Conservation (phyloP, 2,113 vertebrate genomes). For the Notothenia rossii region DNA sequence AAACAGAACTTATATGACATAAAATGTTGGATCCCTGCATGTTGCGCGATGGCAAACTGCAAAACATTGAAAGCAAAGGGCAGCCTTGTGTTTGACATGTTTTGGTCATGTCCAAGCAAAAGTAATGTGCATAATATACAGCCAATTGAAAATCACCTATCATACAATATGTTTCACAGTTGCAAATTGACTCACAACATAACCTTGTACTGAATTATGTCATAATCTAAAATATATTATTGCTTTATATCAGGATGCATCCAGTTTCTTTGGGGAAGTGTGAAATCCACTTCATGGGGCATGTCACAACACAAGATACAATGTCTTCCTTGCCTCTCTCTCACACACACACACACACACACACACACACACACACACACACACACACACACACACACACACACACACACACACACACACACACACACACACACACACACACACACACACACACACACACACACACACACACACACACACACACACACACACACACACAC, state of each 20-base stretch:
- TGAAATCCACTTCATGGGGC: conserved; percentile 8
- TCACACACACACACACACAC: too few relatives aligned
- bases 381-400: too few relatives aligned
- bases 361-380: not conserved
- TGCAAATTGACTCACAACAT: not conserved
- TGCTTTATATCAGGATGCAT: not conserved
- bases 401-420: too few relatives aligned
- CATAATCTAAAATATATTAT: not conserved
- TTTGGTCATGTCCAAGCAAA: not conserved
- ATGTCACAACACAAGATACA: conserved; percentile 18
- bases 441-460: not conserved
- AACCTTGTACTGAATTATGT: not conserved
- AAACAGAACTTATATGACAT: not conserved
- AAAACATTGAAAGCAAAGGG: not conserved
- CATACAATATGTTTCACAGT: not conserved
- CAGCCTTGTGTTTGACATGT: not conserved
- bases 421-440: not conserved
- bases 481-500: too few relatives aligned
- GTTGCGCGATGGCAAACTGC: not conserved
- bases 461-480: too few relatives aligned
- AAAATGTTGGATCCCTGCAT: not conserved
- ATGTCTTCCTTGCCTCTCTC: not conserved
- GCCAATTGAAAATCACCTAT: not conserved
- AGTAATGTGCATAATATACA: not conserved
- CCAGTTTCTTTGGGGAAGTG: not conserved